Evolutionary conservation across 1,140 invertebrate species (phyloP).

Genomic region (Lordiphosa clarofinis): DNA sequence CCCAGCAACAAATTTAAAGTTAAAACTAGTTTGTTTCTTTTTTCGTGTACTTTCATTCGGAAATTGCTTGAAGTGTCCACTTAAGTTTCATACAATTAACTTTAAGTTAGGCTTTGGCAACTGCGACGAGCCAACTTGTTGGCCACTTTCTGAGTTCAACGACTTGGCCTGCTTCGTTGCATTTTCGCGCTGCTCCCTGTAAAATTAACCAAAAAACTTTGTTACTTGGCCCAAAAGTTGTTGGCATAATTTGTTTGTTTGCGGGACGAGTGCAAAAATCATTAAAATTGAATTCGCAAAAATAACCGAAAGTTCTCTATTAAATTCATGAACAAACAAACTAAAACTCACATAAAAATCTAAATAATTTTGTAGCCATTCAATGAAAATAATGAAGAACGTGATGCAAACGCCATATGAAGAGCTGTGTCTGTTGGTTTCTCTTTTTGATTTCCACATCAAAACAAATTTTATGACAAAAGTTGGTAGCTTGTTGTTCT

Average conservation of each 20-base stretch:
- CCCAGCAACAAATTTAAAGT: constrained; percentile 34
- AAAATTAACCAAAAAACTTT: constrained; percentile 42
- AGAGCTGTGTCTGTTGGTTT: constrained; percentile 6
- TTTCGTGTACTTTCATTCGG: constrained; percentile 38
- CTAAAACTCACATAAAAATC: constrained; percentile 51
- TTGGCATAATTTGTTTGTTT: constrained; percentile 45
- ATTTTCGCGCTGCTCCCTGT: constrained; percentile 29
- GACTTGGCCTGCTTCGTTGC: constrained; percentile 32
- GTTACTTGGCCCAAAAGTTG: constrained; percentile 17
- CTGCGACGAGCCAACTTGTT: constrained; percentile 43
- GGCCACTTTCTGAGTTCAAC: constrained; percentile 43
- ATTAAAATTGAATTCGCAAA: constrained; percentile 47
- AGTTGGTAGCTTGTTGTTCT: constrained; percentile 52
- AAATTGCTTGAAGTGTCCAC: constrained; percentile 68
- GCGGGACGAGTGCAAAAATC: constrained; percentile 31
- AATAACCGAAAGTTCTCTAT: constrained; percentile 40
- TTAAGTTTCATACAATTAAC: constrained; percentile 68
- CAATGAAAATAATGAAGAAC: constrained; percentile 65
- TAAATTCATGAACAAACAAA: constrained; percentile 30
- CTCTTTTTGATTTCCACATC: constrained; percentile 29
- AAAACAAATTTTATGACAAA: constrained; percentile 70
- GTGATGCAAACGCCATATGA: constrained; percentile 44
- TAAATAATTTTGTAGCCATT: constrained; percentile 54
- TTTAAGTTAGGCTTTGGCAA: constrained; percentile 58
- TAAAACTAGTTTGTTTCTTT: constrained; percentile 45